Evolutionary conservation across 2,888 invertebrate species (phyloP), one percentile per base, ranked within the genome.

Genomic region (Hydraecia micacea): DNA sequence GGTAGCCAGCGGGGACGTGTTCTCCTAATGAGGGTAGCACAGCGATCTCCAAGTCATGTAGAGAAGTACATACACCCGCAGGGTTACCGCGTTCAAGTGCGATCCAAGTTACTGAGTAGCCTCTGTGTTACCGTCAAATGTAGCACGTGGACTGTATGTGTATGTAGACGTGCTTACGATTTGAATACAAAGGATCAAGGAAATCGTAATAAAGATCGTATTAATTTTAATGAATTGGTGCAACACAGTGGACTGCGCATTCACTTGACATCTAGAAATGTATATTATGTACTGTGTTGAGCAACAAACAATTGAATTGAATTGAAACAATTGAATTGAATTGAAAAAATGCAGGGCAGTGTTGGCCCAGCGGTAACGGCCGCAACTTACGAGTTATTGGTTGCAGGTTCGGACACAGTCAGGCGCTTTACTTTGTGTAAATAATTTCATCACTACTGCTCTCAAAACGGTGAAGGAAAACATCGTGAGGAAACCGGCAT

Each of bases 1-100:
- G 25, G 21, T 60, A 67, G 84, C 84, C 49, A 84, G 62, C 66
- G 82, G 82, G 70, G 75, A 80, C 67, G 62, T 82, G 82, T 82
- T 65, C 75, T 36, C 36, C 66, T 75, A 84, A 80, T 66, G 28
- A 75, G 80, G 84, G 70, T 84, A 63, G 21, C 18, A 60, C 39
- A 73, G 32, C 39, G 46, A 49, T 73, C 55, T 49, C 25, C 60
- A 58, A 69, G 80, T 67, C 84, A 62, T 70, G 70, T 80, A 66
- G n/a, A n/a, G n/a, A n/a, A n/a, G 21, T 78, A 78, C 78, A 65
- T 21, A 28, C 39, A 36, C 32, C 82, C 82, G 46, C 55, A 32
- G 80, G 84, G 66, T 55, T 36, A 65, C 42, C 66, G 28, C 58
- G 73, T 49, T 69, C 36, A 62, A 81, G 55, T 68, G 52, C 28